Evolutionary conservation across 2,888 invertebrate species (phyloP).

Genomic region (Hemithea aestivaria): DNA sequence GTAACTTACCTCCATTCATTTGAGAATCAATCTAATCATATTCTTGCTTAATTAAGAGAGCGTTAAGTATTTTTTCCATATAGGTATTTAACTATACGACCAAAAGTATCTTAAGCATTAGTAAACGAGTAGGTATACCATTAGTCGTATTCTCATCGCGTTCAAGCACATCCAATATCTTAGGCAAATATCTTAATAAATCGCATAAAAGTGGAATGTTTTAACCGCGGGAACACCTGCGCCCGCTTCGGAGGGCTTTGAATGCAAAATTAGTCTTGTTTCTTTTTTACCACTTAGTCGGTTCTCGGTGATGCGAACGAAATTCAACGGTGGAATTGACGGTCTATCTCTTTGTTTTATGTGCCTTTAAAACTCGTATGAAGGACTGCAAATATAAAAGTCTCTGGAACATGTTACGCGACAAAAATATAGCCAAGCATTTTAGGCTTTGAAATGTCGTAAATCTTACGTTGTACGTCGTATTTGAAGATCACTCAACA

Average conservation of each 20-base stretch:
- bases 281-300: slow-evolving; percentile 75
- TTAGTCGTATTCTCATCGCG: slow-evolving; percentile 36
- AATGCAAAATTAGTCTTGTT: slow-evolving; percentile 76
- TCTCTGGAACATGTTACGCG: no score
- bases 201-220: slow-evolving; percentile 76
- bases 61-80: no score
- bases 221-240: slow-evolving; percentile 72
- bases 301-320: slow-evolving; percentile 62
- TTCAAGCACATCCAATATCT: slow-evolving; percentile 61
- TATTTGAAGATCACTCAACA: no score
- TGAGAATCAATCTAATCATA: no score
- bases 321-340: slow-evolving; percentile 64
- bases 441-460: no score
- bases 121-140: no score
- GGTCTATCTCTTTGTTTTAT: slow-evolving; percentile 50
- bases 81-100: no score
- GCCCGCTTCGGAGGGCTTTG: slow-evolving; percentile 66
- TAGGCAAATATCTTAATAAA: slow-evolving; percentile 72
- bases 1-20: no score
- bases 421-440: no score
- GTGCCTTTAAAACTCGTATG: slow-evolving; percentile 25
- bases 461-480: no score
- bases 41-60: no score
- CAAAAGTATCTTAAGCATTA: no score
- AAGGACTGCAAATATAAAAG: slow-evolving; percentile 12